Percentiles rank a stretch among this genome's conserved stretches.
These are phyloP conservation scores for Calidris pugnax DNA, from an alignment of 2,113 vertebrate species.

Conservation along the genomic window DNA sequence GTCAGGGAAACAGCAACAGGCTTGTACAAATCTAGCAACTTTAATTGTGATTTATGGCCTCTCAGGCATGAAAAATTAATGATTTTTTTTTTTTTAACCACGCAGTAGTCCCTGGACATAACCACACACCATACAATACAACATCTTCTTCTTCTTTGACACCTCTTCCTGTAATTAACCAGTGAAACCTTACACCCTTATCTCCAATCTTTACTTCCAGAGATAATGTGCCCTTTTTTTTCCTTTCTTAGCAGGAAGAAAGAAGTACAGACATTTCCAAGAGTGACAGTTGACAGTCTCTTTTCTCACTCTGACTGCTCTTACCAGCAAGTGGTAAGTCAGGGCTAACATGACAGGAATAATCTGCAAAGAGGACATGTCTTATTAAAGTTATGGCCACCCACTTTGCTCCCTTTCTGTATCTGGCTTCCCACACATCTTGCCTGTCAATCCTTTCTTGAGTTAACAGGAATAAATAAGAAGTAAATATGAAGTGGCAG, in stretches of 20 bases:
- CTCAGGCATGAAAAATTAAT: neutral
- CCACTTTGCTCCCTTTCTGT: neutral
- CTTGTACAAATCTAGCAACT: neutral
- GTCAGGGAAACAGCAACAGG: neutral
- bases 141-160: neutral
- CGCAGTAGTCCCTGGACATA: neutral
- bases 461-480: neutral
- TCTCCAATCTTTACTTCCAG: neutral
- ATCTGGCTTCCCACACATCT: neutral
- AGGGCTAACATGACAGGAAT: slow-evolving; percentile 8
- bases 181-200: neutral
- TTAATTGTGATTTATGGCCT: neutral
- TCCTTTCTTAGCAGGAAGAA: neutral
- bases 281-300: neutral
- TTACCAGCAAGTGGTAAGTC: neutral
- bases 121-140: neutral
- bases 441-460: neutral
- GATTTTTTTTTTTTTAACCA: neutral
- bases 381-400: neutral
- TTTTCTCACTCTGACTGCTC: neutral
- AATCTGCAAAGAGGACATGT: slow-evolving; percentile 7
- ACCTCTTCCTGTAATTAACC: neutral
- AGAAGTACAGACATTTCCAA: neutral
- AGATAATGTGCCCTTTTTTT: neutral
- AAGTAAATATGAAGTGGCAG: neutral